A percentile compares a stretch with the other conserved stretches of the same genome.
phyloP scores from a whole-genome alignment of 2,888 invertebrate genomes.

The Gymnosoma rotundatum region DNA sequence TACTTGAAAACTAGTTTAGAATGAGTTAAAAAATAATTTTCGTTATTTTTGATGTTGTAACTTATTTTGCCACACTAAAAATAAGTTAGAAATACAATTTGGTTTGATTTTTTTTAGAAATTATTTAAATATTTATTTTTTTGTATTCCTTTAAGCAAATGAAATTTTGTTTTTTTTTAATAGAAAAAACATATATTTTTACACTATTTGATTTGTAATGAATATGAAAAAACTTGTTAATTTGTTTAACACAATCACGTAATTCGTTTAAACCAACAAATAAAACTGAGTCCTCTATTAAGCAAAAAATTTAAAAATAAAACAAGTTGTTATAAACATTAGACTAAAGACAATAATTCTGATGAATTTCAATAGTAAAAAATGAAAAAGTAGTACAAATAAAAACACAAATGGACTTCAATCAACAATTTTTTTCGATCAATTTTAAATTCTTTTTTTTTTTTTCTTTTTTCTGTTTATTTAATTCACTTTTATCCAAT shows the following conservation, averaged over 20 bases:
- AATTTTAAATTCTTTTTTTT: too few relatives aligned
- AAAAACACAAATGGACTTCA: constrained; percentile 2
- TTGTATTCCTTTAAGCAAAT: not conserved
- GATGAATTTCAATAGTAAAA: too few relatives aligned
- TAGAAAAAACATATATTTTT: constrained; percentile 17
- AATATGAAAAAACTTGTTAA: not conserved
- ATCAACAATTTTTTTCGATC: not conserved
- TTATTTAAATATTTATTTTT: not conserved
- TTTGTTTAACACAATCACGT: constrained; percentile 61
- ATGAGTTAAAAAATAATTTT: not conserved
- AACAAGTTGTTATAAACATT: not conserved
- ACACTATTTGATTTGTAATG: constrained; percentile 19
- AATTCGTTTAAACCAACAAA: constrained; percentile 50
- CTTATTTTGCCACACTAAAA: constrained; percentile 6
- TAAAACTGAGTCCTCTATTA: constrained; percentile 39
- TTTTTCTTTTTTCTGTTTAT: constrained; percentile 17
- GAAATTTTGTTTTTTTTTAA: not conserved
- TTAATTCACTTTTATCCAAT: constrained; percentile 42
- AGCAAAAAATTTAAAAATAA: not conserved
- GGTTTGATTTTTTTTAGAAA: not conserved
- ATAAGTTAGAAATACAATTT: constrained; percentile 9
- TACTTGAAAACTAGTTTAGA: constrained; percentile 61
- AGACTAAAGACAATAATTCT: too few relatives aligned
- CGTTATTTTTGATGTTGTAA: constrained; percentile 14
- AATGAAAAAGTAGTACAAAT: too few relatives aligned